Percentiles rank a stretch among this genome's conserved stretches.
Evolutionary conservation across 2,888 invertebrate genomes (phyloP).

Genomic region (Meghimatium bilineatum): DNA sequence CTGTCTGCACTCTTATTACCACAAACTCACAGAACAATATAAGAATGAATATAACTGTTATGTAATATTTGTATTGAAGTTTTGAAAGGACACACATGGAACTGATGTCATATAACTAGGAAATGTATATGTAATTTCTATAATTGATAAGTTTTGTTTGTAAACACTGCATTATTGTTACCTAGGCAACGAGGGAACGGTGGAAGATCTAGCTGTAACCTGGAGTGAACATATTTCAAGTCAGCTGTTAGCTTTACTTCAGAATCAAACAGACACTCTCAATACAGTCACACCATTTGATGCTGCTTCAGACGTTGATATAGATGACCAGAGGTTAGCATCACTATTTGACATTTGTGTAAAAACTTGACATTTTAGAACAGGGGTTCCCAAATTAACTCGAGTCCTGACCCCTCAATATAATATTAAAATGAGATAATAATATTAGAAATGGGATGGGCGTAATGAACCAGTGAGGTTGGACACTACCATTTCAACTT

Average conservation of each 20-base stretch:
- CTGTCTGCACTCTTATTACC: too few relatives aligned
- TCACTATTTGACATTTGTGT: background rate
- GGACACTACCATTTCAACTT: too few relatives aligned
- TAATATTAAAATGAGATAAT: too few relatives aligned
- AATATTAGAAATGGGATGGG: too few relatives aligned
- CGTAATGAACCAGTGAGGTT: too few relatives aligned
- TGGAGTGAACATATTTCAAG: conserved; percentile 77
- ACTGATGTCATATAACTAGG: too few relatives aligned
- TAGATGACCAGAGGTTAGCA: conserved; percentile 90
- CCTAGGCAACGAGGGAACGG: conserved; percentile 47
- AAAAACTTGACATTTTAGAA: background rate
- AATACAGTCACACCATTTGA: conserved; percentile 79
- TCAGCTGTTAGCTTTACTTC: conserved; percentile 77
- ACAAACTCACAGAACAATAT: too few relatives aligned
- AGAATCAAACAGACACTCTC: conserved; percentile 78
- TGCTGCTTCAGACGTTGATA: conserved; percentile 87
- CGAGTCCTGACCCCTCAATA: too few relatives aligned
- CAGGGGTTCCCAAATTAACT: too few relatives aligned
- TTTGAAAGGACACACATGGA: too few relatives aligned
- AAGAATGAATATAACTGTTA: too few relatives aligned
- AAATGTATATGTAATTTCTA: background rate
- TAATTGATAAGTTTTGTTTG: background rate
- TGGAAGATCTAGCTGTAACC: conserved; percentile 73
- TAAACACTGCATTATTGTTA: background rate
- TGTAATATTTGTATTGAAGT: too few relatives aligned